Evolutionary conservation across 2,888 invertebrate species (phyloP), one percentile per base, ranked within the genome.

Genomic region (Nymphalis urticae): DNA sequence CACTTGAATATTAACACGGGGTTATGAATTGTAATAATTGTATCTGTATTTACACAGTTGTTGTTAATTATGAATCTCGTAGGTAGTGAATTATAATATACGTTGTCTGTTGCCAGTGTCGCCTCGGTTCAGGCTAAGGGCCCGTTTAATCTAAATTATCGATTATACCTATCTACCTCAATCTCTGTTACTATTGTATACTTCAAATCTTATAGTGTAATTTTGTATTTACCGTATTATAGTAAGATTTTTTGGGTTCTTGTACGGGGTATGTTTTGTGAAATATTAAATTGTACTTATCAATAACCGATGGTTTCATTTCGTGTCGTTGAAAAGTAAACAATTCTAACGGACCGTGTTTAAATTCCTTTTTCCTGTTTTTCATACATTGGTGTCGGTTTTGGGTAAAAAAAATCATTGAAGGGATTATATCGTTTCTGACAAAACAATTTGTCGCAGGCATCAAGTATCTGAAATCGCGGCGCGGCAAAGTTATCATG

Each of bases 221-320:
- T 90, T 90, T 89, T 90, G 87, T 90, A 90, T 88, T 85, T 90
- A 90, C 88, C 88, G 89, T 85, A 87, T 82, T 88, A 85, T 86
- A 75, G 80, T 90, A 90, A 85, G 88, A 84, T 85, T 88, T 86
- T 84, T 88, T 84, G 82, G 87, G 88, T 91, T 92, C 83, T 84
- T 90, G 86, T 90, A 89, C 83, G 86, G 91, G 90, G 88, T 89
- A 90, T 86, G 88, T 92, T 90, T 91, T 92, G 91, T 92, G 91
- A 86, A 89, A 88, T 88, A 91, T 88, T 91, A 92, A 88, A 92
- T 89, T 91, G 92, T 92, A 92, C 90, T 91, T 92, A 91, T 89
- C 85, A 90, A 87, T 86, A 85, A 91, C 79, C 89, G 90, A 77
- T 87, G 42, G 90, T 92, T 90, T 92, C 73, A 89, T 89, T 92